Conservation (phyloP, 2,797 vertebrate species). For the Rhabdophis nuchalis region DNA sequence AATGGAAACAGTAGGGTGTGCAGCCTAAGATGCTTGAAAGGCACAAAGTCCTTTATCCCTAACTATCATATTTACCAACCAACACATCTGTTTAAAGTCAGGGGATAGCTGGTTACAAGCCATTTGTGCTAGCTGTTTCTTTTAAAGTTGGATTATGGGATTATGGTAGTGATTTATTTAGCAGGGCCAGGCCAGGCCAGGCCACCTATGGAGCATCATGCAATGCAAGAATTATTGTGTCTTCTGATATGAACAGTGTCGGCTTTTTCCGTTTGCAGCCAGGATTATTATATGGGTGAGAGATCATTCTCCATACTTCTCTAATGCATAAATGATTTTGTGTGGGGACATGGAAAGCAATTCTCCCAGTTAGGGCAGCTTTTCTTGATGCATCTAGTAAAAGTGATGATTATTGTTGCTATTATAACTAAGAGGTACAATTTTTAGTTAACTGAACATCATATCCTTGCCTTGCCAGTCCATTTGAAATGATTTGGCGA, state of each 20-base stretch:
- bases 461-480: background rate
- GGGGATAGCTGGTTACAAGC: background rate
- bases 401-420: background rate
- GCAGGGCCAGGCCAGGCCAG: background rate
- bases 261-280: background rate
- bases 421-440: background rate
- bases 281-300: background rate
- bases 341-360: background rate
- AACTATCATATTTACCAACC: background rate
- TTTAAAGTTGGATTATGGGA: background rate
- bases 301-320: background rate
- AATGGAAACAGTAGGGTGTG: background rate
- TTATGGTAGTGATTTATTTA: background rate
- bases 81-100: background rate
- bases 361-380: background rate
- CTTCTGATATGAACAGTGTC: background rate
- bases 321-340: background rate
- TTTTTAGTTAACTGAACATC: background rate
- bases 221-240: background rate
- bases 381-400: background rate
- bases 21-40: background rate
- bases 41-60: background rate
- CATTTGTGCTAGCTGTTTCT: background rate
- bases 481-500: conserved; percentile 35
- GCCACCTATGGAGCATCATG: background rate